Base-by-base conservation (phyloP, 2,113 vertebrate species). In the Urocynchramus pylzowi region DNA sequence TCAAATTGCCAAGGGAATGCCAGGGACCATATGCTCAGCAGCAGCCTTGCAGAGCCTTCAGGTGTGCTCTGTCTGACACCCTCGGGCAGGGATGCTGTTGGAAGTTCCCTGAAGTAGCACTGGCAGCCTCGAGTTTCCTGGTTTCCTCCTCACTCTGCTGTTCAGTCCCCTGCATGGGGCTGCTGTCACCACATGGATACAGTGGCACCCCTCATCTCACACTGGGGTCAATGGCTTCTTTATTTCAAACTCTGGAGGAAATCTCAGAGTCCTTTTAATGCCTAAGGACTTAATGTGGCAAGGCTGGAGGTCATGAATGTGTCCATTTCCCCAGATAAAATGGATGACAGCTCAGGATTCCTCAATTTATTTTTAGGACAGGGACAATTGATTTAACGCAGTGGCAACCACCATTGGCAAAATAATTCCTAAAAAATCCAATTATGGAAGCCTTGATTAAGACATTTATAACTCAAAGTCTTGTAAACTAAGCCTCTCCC, bases 71-170 rank as follows among this genome's bases (percentile, higher is more conserved):
- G 31, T 10, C 41, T 26, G 39, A 53, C 27, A 69, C 12, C 8
- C 30, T 3, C 0, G 0, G 35, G 50, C 47, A 81, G 73, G 49
- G 33, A 17, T 4, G 4, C 13, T 31, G 37, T 3, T 53, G 22
- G 9, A 84, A 39, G 5, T 17, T 73, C 52, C 23, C 14, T 17
- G 7, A 15, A 4, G 11, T 0, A 33, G 15, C 68, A 37, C 2
- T 23, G n/a, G 27, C 21, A 89, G 76, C 18, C 45, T 9, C 0
- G 35, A 84, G 37, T 14, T 30, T 6, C 30, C 39, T 54, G 39
- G 6, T 15, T 45, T 50, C 13, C 71, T 17, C 44, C 39, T 19
- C 20, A 3, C 30, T 41, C 42, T 59, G 54, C 30, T 28, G 0
- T 19, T 44, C 47, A 53, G 44, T 3, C 10, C 44, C 33, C 19